These are phyloP conservation scores for Scomberomorus guttatus DNA, from an alignment of 2,797 vertebrate genomes.

Conservation along the genomic window DNA sequence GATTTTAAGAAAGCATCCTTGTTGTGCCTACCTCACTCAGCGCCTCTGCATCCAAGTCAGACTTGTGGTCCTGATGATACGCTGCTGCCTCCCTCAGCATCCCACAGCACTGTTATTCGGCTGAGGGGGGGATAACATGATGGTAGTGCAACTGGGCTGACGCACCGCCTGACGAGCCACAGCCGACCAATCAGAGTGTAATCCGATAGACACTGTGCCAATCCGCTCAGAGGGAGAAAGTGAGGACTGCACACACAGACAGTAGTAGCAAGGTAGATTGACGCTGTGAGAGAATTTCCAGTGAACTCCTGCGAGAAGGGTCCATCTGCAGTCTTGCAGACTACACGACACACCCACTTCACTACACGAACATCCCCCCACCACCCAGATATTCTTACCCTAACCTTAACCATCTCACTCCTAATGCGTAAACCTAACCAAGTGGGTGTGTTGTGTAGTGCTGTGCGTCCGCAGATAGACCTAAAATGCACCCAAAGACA, in stretches of 20 bases:
- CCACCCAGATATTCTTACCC: no score
- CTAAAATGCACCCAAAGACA: not conserved
- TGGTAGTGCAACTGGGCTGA: conserved; percentile 63
- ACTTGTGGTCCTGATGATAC: conserved; percentile 73
- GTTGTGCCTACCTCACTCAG: conserved; percentile 72
- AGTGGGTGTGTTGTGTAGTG: no score
- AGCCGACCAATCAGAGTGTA: conserved; percentile 74
- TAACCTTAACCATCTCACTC: no score
- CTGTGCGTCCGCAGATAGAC: no score
- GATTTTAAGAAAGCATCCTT: conserved; percentile 18
- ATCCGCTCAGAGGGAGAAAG: conserved; percentile 64
- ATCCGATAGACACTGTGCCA: conserved; percentile 69
- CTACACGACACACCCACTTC: no score
- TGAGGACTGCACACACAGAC: conserved; percentile 17
- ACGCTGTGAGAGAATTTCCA: conserved; percentile 76
- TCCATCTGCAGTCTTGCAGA: not conserved
- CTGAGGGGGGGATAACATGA: conserved; percentile 48
- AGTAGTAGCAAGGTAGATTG: conserved; percentile 84
- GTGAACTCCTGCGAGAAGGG: conserved; percentile 40
- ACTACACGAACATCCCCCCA: no score
- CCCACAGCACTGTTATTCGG: conserved; percentile 69
- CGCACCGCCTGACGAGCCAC: conserved; percentile 44
- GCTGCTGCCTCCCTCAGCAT: conserved; percentile 75
- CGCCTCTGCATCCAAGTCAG: conserved; percentile 72
- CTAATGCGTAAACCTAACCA: no score